These are phyloP conservation scores for Xestia c-nigrum DNA, from an alignment of 2,888 invertebrate species.

Conservation along the genomic window DNA sequence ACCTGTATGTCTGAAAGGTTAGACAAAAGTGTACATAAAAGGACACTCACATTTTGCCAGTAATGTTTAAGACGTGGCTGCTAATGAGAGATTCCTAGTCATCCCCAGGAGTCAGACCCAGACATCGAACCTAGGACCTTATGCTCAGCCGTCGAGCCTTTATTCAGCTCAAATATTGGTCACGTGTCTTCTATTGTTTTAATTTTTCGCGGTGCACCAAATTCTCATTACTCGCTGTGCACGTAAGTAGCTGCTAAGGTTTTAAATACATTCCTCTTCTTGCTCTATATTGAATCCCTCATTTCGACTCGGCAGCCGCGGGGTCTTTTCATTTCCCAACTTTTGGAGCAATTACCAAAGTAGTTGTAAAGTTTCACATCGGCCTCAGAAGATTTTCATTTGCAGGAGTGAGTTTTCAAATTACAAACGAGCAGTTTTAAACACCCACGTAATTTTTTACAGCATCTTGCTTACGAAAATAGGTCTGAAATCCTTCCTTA, in stretches of 20 bases:
- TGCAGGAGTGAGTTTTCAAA: constrained; percentile 79
- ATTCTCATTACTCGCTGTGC: constrained; percentile 19
- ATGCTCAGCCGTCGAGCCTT: too few relatives aligned
- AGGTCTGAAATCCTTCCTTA: constrained; percentile 19
- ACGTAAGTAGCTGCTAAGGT: constrained; percentile 39
- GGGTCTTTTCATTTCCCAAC: constrained; percentile 81
- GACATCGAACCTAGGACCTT: too few relatives aligned
- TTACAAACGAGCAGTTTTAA: constrained; percentile 76
- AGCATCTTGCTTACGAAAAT: constrained; percentile 35
- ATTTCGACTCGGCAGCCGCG: constrained; percentile 75
- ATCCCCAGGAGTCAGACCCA: too few relatives aligned
- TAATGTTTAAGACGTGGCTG: too few relatives aligned
- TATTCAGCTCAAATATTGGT: background rate
- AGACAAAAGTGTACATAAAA: too few relatives aligned
- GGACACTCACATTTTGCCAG: too few relatives aligned
- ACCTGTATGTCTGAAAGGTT: too few relatives aligned
- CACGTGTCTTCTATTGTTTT: background rate
- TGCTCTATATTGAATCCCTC: constrained; percentile 75
- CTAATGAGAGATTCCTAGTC: too few relatives aligned
- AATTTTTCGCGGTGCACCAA: background rate
- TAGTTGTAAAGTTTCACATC: constrained; percentile 83
- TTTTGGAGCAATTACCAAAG: constrained; percentile 86
- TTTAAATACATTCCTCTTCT: constrained; percentile 68
- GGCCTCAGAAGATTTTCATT: constrained; percentile 81
- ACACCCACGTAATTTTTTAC: constrained; percentile 48